Conservation (phyloP, 2,888 invertebrate genomes). For the Lycia hirtaria region DNA sequence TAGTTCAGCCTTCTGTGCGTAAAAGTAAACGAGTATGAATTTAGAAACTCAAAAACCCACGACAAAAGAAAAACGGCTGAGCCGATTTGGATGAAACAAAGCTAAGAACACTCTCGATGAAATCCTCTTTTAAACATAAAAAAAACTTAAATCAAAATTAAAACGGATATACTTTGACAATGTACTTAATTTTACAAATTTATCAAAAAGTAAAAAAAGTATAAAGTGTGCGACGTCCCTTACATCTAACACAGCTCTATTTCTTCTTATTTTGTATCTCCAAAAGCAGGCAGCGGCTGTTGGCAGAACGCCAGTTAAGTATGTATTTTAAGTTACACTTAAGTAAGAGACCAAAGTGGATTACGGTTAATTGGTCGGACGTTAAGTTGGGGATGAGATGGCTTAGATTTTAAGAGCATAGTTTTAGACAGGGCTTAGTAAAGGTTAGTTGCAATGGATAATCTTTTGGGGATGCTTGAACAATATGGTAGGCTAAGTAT, state of each 20-base stretch:
- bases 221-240: slow-evolving; percentile 13
- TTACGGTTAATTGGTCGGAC: slow-evolving; percentile 39
- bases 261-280: slow-evolving; percentile 68
- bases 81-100: too few relatives aligned
- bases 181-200: too few relatives aligned
- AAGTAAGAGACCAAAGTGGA: slow-evolving; percentile 45
- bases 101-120: too few relatives aligned
- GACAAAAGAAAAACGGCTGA: too few relatives aligned
- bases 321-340: slow-evolving; percentile 44
- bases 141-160: too few relatives aligned
- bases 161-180: too few relatives aligned
- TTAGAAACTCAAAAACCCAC: too few relatives aligned
- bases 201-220: too few relatives aligned
- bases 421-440: slow-evolving; percentile 4
- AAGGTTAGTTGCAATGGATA: not conserved
- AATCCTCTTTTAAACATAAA: too few relatives aligned
- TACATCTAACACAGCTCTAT: slow-evolving; percentile 48
- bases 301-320: slow-evolving; percentile 60
- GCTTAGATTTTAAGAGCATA: slow-evolving; percentile 20
- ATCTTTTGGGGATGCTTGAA: not conserved
- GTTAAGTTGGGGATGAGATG: slow-evolving; percentile 19
- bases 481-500: not conserved
- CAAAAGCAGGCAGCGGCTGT: slow-evolving; percentile 57
- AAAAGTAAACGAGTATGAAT: too few relatives aligned
- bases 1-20: too few relatives aligned